A percentile compares a stretch with the other conserved stretches of the same genome.
These are phyloP conservation scores for Anoncus sp. DNA, from an alignment of 2,888 invertebrate species.

Conservation along the genomic window DNA sequence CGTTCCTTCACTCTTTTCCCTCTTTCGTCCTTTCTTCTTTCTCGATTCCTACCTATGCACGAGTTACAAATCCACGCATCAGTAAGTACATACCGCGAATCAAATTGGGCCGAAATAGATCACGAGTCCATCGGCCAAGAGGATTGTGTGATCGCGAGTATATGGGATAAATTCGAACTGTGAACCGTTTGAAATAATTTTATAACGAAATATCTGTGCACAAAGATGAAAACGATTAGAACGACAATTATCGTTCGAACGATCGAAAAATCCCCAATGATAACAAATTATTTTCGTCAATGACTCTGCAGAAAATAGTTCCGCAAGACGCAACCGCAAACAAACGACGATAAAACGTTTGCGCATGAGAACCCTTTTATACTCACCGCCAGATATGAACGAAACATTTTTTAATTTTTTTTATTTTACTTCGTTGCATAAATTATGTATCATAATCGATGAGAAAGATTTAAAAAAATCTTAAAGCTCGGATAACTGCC, in stretches of 20 bases:
- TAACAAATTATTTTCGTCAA: too few species aligned
- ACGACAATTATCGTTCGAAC: background rate
- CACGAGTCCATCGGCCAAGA: background rate
- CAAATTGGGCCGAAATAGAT: conserved; percentile 77
- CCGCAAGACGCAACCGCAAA: too few species aligned
- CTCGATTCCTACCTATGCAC: conserved; percentile 2
- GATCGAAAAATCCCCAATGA: too few species aligned
- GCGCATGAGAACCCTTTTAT: background rate
- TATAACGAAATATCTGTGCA: background rate
- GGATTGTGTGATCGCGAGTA: background rate
- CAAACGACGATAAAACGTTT: too few species aligned
- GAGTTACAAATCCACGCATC: background rate
- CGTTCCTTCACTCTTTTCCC: conserved; percentile 22
- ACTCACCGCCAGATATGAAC: background rate
- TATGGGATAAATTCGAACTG: background rate
- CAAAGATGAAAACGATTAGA: background rate
- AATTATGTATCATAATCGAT: background rate
- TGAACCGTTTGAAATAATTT: background rate
- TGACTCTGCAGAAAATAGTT: too few species aligned
- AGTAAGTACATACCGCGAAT: conserved; percentile 75
- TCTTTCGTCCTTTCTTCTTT: conserved; percentile 8
- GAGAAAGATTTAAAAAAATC: conserved; percentile 30
- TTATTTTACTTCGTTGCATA: conserved; percentile 5
- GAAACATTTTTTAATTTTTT: too few species aligned
- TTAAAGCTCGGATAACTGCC: background rate